A percentile compares a stretch with the other conserved stretches of the same genome.
Evolutionary conservation across 1,140 invertebrate species (phyloP).

Genomic region (Chironomus tepperi): DNA sequence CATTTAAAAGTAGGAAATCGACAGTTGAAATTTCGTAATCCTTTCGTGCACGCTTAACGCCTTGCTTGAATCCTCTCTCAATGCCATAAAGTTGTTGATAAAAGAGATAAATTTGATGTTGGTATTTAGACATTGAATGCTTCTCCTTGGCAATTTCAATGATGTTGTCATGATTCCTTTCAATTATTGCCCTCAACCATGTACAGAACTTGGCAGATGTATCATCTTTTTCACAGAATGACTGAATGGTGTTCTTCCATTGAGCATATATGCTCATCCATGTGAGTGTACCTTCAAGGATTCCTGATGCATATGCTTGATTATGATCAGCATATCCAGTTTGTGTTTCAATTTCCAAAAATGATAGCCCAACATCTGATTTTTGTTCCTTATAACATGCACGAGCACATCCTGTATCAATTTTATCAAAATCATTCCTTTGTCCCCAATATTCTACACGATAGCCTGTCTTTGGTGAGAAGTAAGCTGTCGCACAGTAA

Average conservation of each 20-base stretch:
- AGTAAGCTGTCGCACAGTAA: constrained; percentile 54
- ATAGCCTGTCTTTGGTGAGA: constrained; percentile 55
- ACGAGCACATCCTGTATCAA: constrained; percentile 54
- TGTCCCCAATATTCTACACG: constrained; percentile 67
- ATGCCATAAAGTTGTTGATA: constrained; percentile 61
- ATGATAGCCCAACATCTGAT: constrained; percentile 61
- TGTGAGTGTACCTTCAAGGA: constrained; percentile 75
- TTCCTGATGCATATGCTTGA: constrained; percentile 82
- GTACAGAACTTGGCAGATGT: constrained; percentile 37
- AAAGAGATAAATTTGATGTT: constrained; percentile 57
- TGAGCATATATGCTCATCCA: constrained; percentile 73
- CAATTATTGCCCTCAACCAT: constrained; percentile 35
- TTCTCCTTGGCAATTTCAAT: constrained; percentile 57
- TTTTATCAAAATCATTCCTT: constrained; percentile 54
- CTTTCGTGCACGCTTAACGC: constrained; percentile 51
- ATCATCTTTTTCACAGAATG: constrained; percentile 56
- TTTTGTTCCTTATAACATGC: constrained; percentile 61
- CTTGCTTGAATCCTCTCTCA: constrained; percentile 56
- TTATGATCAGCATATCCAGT: constrained; percentile 58
- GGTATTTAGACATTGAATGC: constrained; percentile 49
- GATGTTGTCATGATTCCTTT: constrained; percentile 55
- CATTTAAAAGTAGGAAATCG: constrained; percentile 65
- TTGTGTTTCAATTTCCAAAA: constrained; percentile 69
- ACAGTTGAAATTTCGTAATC: constrained; percentile 50
- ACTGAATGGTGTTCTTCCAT: constrained; percentile 60